Conservation (phyloP, 2,888 invertebrate species). For the Ophioninae sp. region DNA sequence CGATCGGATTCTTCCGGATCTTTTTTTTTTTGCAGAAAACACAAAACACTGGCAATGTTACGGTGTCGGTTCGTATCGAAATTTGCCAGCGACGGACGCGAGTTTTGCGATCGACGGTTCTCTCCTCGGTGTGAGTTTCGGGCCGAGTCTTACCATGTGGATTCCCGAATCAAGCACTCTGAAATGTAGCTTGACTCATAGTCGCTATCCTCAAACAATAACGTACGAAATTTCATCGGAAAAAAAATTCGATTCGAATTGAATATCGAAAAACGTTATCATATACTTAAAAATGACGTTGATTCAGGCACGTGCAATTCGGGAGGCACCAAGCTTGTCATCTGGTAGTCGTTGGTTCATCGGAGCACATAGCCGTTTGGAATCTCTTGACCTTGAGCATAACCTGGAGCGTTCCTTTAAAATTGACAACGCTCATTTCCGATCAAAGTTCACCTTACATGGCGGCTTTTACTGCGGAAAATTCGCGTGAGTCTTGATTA, state of each 20-base stretch:
- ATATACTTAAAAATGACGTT: not conserved
- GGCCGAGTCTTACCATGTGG: constrained; percentile 87
- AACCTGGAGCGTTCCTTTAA: constrained; percentile 85
- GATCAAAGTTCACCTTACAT: constrained; percentile 86
- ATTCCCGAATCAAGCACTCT: constrained; percentile 83
- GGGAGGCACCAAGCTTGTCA: constrained; percentile 84
- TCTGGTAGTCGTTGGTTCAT: constrained; percentile 83
- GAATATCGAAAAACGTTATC: not conserved
- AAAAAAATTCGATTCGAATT: not conserved
- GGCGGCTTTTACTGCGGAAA: constrained; percentile 85
- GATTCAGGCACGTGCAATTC: constrained; percentile 82
- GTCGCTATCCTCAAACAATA: constrained; percentile 77
- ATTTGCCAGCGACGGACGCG: constrained; percentile 83
- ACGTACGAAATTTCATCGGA: constrained; percentile 72
- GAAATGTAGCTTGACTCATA: constrained; percentile 83
- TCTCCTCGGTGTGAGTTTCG: constrained; percentile 87
- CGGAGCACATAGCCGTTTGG: constrained; percentile 86
- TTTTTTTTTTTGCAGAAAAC: constrained; percentile 79
- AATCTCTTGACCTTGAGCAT: constrained; percentile 87
- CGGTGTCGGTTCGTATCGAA: constrained; percentile 84
- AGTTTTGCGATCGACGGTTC: constrained; percentile 90
- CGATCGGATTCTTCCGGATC: constrained; percentile 11
- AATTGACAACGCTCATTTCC: constrained; percentile 81
- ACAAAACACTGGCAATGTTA: constrained; percentile 86
- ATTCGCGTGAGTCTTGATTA: constrained; percentile 83